Evolutionary conservation across 53 echinoderm and acorn worm species (phyloP).

Genomic region (Temnopleurus reevesii): DNA sequence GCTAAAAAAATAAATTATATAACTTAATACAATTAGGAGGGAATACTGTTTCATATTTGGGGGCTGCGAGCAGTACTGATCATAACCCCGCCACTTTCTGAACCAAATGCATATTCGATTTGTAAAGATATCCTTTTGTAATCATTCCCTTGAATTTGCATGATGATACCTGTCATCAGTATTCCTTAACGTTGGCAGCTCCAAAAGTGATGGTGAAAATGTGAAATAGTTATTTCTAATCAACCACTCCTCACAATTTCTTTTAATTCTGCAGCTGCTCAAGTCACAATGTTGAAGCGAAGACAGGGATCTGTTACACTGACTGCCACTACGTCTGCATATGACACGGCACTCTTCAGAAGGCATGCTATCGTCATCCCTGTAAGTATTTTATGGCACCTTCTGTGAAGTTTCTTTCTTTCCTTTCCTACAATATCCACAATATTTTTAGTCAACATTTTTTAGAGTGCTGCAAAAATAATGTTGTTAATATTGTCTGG

Average conservation of each 20-base stretch:
- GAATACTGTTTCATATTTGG: too few species aligned
- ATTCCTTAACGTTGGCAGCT: background rate
- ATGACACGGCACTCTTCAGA: slow-evolving; percentile 75
- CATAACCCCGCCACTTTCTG: too few species aligned
- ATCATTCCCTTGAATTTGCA: background rate
- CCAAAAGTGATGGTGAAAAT: background rate
- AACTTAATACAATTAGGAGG: too few species aligned
- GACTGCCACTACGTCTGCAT: slow-evolving; percentile 74
- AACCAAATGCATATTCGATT: too few species aligned
- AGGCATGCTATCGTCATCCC: slow-evolving; percentile 64
- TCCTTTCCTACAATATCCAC: too few species aligned
- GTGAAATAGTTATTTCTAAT: background rate
- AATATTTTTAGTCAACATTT: too few species aligned
- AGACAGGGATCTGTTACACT: slow-evolving; percentile 77
- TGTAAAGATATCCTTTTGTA: background rate
- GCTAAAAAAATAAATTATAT: too few species aligned
- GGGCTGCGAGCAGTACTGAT: too few species aligned
- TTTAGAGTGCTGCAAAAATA: too few species aligned
- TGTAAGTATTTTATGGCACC: slow-evolving; percentile 50
- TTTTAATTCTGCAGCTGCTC: slow-evolving; percentile 61
- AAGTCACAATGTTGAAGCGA: slow-evolving; percentile 60
- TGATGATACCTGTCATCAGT: background rate
- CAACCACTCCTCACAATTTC: background rate
- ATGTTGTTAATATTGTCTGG: too few species aligned
- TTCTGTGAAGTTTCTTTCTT: too few species aligned